Base-by-base conservation (phyloP, 2,888 invertebrate species). In the Tipula unca region DNA sequence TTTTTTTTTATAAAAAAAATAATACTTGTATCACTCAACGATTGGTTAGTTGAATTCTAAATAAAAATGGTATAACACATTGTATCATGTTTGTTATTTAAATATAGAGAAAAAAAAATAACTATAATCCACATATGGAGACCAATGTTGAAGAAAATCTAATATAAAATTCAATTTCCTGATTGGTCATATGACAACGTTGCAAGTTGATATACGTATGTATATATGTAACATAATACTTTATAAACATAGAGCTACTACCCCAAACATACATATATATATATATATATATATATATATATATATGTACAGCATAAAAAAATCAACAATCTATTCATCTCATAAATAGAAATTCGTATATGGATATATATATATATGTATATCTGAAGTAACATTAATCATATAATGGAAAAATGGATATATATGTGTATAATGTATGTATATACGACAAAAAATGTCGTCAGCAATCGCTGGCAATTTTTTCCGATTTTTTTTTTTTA, bases 381-480 rank as follows among this genome's bases (percentile, higher is more conserved):
- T 69, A 69, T 69, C 83, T 69, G 69, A 69, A 69, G 69, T 69
- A 69, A 69, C 69, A 69, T 69, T 69, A 69, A 69, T 69, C 69
- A 69, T 69, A 69, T 69, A 69, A 69, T 69, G 69, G 69, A 69
- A 69, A 69, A 48, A 48, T 48, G 17, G 17, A 48, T 48, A 83
- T 29, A 42, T n/a, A n/a, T 42, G 4, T n/a, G 48, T 48, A 48
- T n/a, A n/a, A n/a, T 48, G 39, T 39, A 83, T 83, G 35, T 83
- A 83, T 32, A 83, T 29, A 35, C n/a, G 35, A n/a, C 29, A 83
- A 85, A 86, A 85, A 86, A 85, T 86, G 86, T 86, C 86, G 86
- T 42, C 86, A 86, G 39, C 86, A 86, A 86, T 85, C 35, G 86
- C 83, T 86, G 85, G 86, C 36, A 86, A 85, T 85, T 86, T 85